Evolutionary conservation across 2,888 invertebrate species (phyloP), one percentile per base, ranked within the genome.

Genomic region (Tyria jacobaeae): DNA sequence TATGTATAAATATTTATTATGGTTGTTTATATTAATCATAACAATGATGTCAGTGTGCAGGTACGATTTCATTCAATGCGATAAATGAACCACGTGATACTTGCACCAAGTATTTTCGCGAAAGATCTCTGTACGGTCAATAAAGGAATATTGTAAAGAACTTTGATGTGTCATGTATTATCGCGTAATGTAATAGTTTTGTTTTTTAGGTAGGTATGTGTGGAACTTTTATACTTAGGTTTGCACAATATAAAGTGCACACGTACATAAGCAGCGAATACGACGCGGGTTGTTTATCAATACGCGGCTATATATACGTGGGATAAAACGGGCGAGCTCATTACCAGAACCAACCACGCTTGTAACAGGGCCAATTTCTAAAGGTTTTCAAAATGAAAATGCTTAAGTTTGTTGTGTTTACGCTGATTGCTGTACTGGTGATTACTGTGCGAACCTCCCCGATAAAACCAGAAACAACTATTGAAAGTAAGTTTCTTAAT

Each of bases 261-360:
- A 24, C 14, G 55, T 41, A 54, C 31, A 41, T 27, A 41, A 31
- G 25, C 17, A 55, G 21, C 25, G 39, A 60, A 56, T 64, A 57
- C 53, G 67, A 66, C 70, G 70, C 74, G 71, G 62, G 71, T 69
- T 81, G 82, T 85, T 85, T 84, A 85, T 85, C 82, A 73, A 71
- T 72, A 67, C 71, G 75, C 71, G 76, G 78, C 69, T 85, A 87
- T 86, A 86, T 82, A 85, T 80, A 75, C 71, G 79, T 62, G 76
- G 63, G 68, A 70, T 62, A 71, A 64, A 61, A 50, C 62, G 63
- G 59, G 70, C 72, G 56, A 66, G 75, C 65, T 71, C 80, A 79
- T 74, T 54, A 70, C 62, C 65, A 64, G 72, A 76, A 70, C 70
- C 75, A 71, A 70, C 67, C 66, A 62, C 68, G 72, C 62, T 57